Evolutionary conservation across 2,113 vertebrate species (phyloP).

Genomic region (Capreolus pygargus): DNA sequence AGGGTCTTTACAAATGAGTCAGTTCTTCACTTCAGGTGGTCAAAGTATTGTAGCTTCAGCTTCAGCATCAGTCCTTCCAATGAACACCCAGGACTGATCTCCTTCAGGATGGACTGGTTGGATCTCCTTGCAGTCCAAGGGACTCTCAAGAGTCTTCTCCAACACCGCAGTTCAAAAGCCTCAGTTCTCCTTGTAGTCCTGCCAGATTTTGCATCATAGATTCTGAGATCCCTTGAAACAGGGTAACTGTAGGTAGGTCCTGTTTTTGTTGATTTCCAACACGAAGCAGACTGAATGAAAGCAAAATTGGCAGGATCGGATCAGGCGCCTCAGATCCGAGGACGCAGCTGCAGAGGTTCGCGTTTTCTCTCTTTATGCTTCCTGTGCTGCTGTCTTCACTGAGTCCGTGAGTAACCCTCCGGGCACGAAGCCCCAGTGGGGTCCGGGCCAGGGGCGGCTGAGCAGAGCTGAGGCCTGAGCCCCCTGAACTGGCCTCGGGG

Average conservation of each 20-base stretch:
- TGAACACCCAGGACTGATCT: no score
- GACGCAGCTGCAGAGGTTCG: accelerated
- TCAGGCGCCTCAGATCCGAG: accelerated
- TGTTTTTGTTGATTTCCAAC: no score
- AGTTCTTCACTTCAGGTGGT: no score
- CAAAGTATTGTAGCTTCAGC: no score
- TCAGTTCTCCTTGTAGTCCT: not conserved
- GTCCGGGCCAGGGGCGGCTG: accelerated
- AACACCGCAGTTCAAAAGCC: not conserved
- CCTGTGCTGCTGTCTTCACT: accelerated
- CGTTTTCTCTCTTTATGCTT: accelerated
- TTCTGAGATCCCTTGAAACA: not conserved
- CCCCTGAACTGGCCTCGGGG: not conserved
- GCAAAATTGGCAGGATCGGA: accelerated
- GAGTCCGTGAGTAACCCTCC: not conserved
- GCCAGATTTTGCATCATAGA: not conserved
- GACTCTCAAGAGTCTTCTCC: no score
- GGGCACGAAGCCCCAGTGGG: not conserved
- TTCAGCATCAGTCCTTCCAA: no score
- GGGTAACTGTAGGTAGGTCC: not conserved
- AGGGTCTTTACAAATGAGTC: no score
- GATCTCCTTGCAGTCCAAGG: no score
- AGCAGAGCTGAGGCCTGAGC: not conserved
- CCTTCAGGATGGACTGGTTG: no score
- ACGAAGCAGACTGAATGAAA: not conserved